These are phyloP conservation scores for Phaonia tiefii DNA, from an alignment of 2,888 invertebrate genomes.

Conservation along the genomic window DNA sequence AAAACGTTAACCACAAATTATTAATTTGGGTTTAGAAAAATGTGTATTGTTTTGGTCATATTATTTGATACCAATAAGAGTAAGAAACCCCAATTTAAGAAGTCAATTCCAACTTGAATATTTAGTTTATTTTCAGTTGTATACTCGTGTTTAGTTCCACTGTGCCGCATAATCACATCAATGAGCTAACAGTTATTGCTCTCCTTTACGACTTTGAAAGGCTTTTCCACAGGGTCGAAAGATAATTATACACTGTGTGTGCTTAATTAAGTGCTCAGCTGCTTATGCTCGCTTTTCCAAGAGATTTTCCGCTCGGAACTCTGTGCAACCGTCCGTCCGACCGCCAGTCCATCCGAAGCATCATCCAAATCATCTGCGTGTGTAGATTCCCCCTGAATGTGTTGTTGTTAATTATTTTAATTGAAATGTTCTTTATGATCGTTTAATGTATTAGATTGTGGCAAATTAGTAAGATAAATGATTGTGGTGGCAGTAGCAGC, in stretches of 20 bases:
- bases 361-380: constrained; percentile 19
- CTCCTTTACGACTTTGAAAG: constrained; percentile 32
- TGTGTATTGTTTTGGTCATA: too few relatives aligned
- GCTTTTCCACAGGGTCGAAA: constrained; percentile 53
- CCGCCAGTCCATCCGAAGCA: background rate
- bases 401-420: constrained; percentile 69
- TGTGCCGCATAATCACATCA: constrained; percentile 27
- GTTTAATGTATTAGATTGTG: constrained; percentile 65
- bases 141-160: too few relatives aligned
- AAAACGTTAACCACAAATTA: too few relatives aligned
- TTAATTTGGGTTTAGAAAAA: too few relatives aligned
- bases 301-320: constrained; percentile 23
- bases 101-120: too few relatives aligned
- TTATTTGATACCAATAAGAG: too few relatives aligned
- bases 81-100: too few relatives aligned
- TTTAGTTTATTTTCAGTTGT: too few relatives aligned
- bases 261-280: constrained; percentile 67
- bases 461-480: constrained; percentile 67
- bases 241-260: constrained; percentile 61
- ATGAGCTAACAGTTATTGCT: constrained; percentile 34
- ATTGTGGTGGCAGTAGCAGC: constrained; percentile 35
- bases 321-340: constrained; percentile 3
- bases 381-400: constrained; percentile 15
- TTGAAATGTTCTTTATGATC: constrained; percentile 69
- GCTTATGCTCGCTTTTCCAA: constrained; percentile 60